phyloP scores from a whole-genome alignment of 2,888 invertebrate species.

The Oxyteleia sp. region DNA sequence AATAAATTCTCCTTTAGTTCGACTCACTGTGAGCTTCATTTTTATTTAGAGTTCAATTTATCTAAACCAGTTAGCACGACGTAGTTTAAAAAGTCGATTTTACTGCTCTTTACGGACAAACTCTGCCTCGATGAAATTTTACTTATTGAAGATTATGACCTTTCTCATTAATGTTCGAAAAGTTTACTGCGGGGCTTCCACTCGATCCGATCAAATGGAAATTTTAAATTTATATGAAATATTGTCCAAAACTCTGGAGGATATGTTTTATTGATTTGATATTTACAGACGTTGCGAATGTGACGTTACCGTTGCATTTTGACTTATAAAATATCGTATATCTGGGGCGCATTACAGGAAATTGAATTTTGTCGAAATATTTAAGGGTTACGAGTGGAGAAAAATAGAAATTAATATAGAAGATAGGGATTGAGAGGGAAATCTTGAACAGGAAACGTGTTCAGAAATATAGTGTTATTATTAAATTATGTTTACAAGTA shows the following conservation, averaged over 20 bases:
- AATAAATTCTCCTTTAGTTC: too few species aligned
- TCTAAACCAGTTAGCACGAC: conserved; percentile 3
- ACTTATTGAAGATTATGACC: conserved; percentile 46
- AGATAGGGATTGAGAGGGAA: too few species aligned
- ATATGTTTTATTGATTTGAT: conserved; percentile 48
- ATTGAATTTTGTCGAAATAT: too few species aligned
- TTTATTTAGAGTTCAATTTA: conserved; percentile 25
- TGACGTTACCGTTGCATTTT: background rate
- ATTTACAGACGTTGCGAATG: conserved; percentile 13
- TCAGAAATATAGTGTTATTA: too few species aligned
- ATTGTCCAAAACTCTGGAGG: conserved; percentile 29
- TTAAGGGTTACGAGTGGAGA: too few species aligned
- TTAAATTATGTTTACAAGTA: too few species aligned
- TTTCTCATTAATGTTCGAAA: conserved; percentile 39
- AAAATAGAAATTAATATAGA: too few species aligned
- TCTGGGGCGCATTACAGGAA: too few species aligned
- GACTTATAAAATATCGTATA: background rate
- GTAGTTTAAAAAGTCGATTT: conserved; percentile 15
- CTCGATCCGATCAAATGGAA: background rate
- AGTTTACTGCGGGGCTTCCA: conserved; percentile 23
- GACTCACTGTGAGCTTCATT: background rate
- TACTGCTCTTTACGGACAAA: conserved; percentile 16
- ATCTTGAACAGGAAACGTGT: too few species aligned
- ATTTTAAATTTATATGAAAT: conserved; percentile 52
- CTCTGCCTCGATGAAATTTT: conserved; percentile 24